These are phyloP conservation scores for Mongoloraphidia duomilia DNA, from an alignment of 2,888 invertebrate genomes.

Conservation along the genomic window DNA sequence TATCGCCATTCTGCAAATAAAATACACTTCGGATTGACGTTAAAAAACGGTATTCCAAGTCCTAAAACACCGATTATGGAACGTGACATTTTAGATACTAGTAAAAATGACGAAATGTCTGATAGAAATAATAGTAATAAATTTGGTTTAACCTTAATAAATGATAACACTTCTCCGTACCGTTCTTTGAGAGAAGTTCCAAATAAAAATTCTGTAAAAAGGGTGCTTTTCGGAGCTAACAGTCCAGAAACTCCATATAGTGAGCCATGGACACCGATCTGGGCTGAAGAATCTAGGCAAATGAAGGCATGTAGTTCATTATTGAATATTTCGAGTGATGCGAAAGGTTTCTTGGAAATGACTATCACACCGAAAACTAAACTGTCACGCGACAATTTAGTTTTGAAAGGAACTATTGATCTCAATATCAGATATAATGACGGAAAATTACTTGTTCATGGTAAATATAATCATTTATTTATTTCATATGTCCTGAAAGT, in stretches of 20 bases:
- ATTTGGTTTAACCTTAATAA: constrained; percentile 34
- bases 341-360: constrained; percentile 9
- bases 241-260: constrained; percentile 1
- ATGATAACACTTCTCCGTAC: constrained; percentile 38
- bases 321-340: constrained; percentile 15
- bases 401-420: constrained; percentile 27
- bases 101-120: constrained; percentile 9
- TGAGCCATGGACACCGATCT: not conserved
- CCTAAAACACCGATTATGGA: constrained; percentile 17
- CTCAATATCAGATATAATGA: constrained; percentile 24
- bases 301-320: constrained; percentile 9
- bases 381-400: constrained; percentile 10
- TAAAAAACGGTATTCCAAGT: constrained; percentile 26
- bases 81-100: not conserved
- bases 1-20: not conserved
- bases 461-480: constrained; percentile 22
- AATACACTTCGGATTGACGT: constrained; percentile 16
- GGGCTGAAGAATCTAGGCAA: not conserved
- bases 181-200: constrained; percentile 22
- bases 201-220: too few relatives aligned
- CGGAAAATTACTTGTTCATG: constrained; percentile 27
- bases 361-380: not conserved
- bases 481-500: not conserved
- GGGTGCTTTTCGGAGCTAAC: too few relatives aligned
- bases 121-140: too few relatives aligned